Base-by-base conservation (phyloP, 2,113 vertebrate species). In the Lycocorax pyrrhopterus region DNA sequence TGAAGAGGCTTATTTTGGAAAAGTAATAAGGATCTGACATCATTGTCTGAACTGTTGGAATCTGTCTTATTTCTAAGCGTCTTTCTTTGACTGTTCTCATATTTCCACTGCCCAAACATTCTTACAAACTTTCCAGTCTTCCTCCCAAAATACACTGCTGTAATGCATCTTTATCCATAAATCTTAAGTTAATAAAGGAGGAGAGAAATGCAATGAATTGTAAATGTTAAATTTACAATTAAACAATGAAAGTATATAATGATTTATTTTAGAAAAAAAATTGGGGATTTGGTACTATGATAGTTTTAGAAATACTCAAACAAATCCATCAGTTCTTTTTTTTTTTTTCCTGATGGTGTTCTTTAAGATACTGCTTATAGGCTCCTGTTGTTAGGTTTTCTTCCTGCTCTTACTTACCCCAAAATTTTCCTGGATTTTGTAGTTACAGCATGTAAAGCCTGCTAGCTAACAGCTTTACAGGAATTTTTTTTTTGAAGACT, bases 121-220 rank as follows among this genome's bases (percentile, higher is more conserved):
- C 75, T 89, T 91, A 84, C 22, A 59, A 73, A 91, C 56, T 93
- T 97, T 96, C 91, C 93, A 96, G 60, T 78, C 37, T 63, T 93
- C 44, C 15, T 96, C 93, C 88, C 85, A 80, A 91, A 93, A 84
- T 67, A 87, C 11, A 33, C 53, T 88, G 39, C 67, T 92, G 44
- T 73, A 82, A 63, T 82, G 27, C 62, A 16, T 69, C 30, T 84
- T 89, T 60, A 71, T 53, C 68, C 33, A 7, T 92, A 69, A 91
- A 76, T 71, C 86, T 86, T 33, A 51, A 63, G 49, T 73, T 55
- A 66, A 67, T 84, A 68, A 85, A 85, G 21, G 23, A 79, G 33
- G n/a, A 68, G 25, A 10, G 27, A 58, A 81, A 71, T 10, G 3
- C 46, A 78, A 8, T 58, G 35, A 80, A 80, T 78, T 84, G 26